A percentile compares a stretch with the other conserved stretches of the same genome.
Conservation (phyloP, 1,140 invertebrate species). For the Papilio aristodemus region DNA sequence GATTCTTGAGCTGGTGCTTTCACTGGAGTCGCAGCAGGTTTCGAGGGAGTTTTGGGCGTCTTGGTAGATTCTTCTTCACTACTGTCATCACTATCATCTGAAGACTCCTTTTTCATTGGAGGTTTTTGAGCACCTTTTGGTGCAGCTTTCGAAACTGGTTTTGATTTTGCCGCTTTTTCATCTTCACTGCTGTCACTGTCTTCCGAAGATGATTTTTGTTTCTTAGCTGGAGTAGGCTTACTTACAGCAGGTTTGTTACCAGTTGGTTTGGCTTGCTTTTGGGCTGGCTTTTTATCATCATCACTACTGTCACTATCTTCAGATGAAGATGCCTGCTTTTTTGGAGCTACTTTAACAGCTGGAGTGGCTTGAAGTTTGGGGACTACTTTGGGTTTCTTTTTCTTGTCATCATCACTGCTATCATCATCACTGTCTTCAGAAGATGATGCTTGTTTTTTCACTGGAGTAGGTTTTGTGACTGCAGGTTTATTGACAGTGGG, state of each 20-base stretch:
- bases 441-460: slow-evolving; percentile 23
- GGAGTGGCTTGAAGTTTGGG: slow-evolving; percentile 39
- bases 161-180: slow-evolving; percentile 37
- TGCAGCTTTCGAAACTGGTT: slow-evolving; percentile 36
- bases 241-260: not conserved
- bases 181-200: slow-evolving; percentile 47
- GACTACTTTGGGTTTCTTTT: slow-evolving; percentile 20
- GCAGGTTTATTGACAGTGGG: not conserved
- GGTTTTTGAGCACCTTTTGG: slow-evolving; percentile 35
- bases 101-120: slow-evolving; percentile 47
- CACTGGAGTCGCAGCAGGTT: slow-evolving; percentile 28
- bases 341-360: slow-evolving; percentile 35
- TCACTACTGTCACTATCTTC: slow-evolving; percentile 60
- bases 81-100: slow-evolving; percentile 54
- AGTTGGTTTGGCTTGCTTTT: not conserved
- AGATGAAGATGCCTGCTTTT: slow-evolving; percentile 50
- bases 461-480: slow-evolving; percentile 2
- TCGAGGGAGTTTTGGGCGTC: slow-evolving; percentile 31
- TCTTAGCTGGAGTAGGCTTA: slow-evolving; percentile 15
- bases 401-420: slow-evolving; percentile 24
- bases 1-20: slow-evolving; percentile 39
- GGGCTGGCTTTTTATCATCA: slow-evolving; percentile 43
- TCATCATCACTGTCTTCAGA: slow-evolving; percentile 31
- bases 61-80: slow-evolving; percentile 44
- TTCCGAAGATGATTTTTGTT: slow-evolving; percentile 31